Evolutionary conservation across 1,140 invertebrate genomes (phyloP).

Genomic region (Sarcophaga peregrina): DNA sequence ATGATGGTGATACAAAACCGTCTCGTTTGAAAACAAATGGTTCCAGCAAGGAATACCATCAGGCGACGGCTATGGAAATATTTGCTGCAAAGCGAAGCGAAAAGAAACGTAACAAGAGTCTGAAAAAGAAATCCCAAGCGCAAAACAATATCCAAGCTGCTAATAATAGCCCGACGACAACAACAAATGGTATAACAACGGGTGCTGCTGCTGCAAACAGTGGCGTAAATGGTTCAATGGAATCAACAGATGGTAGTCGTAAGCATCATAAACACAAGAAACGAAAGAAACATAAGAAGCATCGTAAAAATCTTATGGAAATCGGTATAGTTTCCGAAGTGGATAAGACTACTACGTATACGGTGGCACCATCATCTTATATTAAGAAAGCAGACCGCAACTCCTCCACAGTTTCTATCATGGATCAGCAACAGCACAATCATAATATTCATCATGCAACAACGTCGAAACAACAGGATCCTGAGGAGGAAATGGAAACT

Average conservation of each 20-base stretch:
- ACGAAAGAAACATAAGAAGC: conserved; percentile 82
- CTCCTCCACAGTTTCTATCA: not conserved
- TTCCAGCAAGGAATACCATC: conserved; percentile 14
- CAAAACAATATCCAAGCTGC: not conserved
- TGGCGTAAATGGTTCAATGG: conserved; percentile 51
- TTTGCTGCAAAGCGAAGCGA: conserved; percentile 70
- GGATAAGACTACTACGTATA: conserved; percentile 13
- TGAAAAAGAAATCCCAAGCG: conserved; percentile 71
- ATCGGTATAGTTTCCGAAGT: conserved; percentile 38
- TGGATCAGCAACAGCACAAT: conserved; percentile 4
- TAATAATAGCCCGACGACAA: not conserved
- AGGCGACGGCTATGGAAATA: conserved; percentile 52
- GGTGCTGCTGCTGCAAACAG: not conserved
- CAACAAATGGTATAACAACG: conserved; percentile 30
- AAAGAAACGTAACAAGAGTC: conserved; percentile 78
- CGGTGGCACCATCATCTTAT: not conserved
- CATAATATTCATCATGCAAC: not conserved
- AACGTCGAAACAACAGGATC: not conserved
- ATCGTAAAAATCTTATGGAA: conserved; percentile 67
- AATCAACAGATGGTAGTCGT: conserved; percentile 73
- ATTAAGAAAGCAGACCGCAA: conserved; percentile 39
- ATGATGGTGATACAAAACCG: not conserved
- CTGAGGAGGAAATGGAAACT: not conserved
- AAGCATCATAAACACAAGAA: conserved; percentile 79
- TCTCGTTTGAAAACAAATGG: not conserved